Percentiles rank a stretch among this genome's conserved stretches.
Conservation (phyloP, 2,888 invertebrate genomes). For the Thelaira solivaga region DNA sequence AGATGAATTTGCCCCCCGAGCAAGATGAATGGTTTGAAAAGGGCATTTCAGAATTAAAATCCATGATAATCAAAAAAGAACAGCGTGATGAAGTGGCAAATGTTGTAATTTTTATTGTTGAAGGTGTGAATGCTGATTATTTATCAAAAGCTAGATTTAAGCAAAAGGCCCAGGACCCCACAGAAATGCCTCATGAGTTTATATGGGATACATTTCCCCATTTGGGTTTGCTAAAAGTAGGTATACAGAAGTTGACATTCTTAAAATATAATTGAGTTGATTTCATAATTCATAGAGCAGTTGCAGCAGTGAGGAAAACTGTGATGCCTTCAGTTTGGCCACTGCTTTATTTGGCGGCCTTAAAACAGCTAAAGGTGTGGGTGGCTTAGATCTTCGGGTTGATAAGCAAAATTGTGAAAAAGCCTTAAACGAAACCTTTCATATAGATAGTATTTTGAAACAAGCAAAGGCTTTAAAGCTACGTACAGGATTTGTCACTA, state of each 20-base stretch:
- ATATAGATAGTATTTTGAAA: conserved; percentile 81
- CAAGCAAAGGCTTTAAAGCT: conserved; percentile 85
- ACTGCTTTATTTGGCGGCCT: conserved; percentile 90
- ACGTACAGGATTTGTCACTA: conserved; percentile 90
- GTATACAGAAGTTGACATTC: not conserved
- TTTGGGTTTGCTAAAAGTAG: conserved; percentile 87
- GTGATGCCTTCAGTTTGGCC: conserved; percentile 90
- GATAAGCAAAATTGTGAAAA: conserved; percentile 80
- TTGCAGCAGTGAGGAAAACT: conserved; percentile 86
- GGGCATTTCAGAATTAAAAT: conserved; percentile 78
- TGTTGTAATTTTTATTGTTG: conserved; percentile 89
- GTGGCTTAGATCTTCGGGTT: conserved; percentile 85
- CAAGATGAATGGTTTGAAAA: conserved; percentile 77
- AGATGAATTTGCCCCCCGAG: conserved; percentile 65
- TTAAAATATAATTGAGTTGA: not conserved
- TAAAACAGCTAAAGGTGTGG: conserved; percentile 85
- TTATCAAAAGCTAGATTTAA: conserved; percentile 82
- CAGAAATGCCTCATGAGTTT: conserved; percentile 81
- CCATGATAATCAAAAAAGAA: conserved; percentile 79
- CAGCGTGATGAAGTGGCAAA: conserved; percentile 83
- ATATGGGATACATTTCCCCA: conserved; percentile 89
- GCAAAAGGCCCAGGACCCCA: conserved; percentile 83
- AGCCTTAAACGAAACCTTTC: conserved; percentile 78
- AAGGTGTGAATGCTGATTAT: conserved; percentile 91
- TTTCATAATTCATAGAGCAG: conserved; percentile 83